Evolutionary conservation across 2,888 invertebrate species (phyloP), one percentile per base, ranked within the genome.

Genomic region (Netelia fuscicornis): DNA sequence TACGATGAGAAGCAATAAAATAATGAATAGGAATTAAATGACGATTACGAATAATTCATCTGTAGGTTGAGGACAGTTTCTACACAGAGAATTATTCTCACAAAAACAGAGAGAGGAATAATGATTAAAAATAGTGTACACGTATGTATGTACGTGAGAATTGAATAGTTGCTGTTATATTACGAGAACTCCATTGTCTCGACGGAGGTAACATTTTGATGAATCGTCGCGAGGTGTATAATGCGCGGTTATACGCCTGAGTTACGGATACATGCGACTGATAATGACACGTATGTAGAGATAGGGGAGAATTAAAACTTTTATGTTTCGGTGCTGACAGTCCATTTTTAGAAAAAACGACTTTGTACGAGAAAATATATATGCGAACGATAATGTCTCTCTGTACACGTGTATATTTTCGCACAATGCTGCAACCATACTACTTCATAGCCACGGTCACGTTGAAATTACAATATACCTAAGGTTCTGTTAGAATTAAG

Each of bases 391-490:
- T 58, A n/a, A 20, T 58, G 23, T 8, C 20, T 58, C 23, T 20
- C n/a, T 62, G 10, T 64, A 52, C 25, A 9, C 62, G 70, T 58
- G 20, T 56, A 56, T 20, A 20, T 20, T 42, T 17, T n/a, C n/a
- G 23, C 60, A 60, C 83, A 60, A 77, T 88, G 72, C 84, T 74
- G 81, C 81, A 79, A 75, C 85, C 83, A 84, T 86, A 85, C 85
- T 84, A 78, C 81, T 56, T 58, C 62, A 58, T 60, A 81, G 20
- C 48, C 37, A n/a, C 65, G 64, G 25, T 44, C 48, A 52, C 58
- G 54, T 80, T 74, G 58, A 74, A 75, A 48, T 76, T 83, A 70
- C 60, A 67, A 67, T 60, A 70, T 81, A 86, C 78, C 81, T 20
- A 20, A 20, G 20, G 81, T 85, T 78, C 23, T 77, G 67, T 77